phyloP scores from a whole-genome alignment of 2,113 vertebrate genomes.

The Sula dactylatra region DNA sequence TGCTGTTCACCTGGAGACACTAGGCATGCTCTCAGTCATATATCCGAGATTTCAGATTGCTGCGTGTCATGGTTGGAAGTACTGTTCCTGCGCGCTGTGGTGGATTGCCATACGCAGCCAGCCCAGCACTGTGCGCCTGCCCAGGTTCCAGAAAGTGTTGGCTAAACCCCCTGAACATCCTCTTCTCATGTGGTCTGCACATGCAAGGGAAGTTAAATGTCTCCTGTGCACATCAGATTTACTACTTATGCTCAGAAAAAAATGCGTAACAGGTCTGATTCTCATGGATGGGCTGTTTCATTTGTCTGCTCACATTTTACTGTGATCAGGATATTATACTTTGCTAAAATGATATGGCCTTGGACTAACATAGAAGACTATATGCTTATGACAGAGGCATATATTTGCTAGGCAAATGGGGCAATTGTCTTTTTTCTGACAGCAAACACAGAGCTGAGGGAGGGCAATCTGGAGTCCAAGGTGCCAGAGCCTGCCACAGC shows the following conservation, averaged over 20 bases:
- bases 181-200: neutral
- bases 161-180: neutral
- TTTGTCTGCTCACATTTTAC: neutral
- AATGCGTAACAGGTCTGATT: neutral
- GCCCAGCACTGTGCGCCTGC: neutral
- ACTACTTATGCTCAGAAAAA: neutral
- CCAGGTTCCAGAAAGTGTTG: neutral
- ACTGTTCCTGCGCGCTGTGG: accelerated
- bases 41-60: neutral
- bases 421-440: neutral
- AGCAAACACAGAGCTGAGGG: neutral
- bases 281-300: neutral
- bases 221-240: neutral
- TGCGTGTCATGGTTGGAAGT: neutral
- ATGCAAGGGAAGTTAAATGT: neutral
- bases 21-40: neutral
- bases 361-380: neutral
- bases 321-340: neutral
- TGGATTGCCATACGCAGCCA: neutral
- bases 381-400: neutral
- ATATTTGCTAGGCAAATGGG: neutral
- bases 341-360: neutral
- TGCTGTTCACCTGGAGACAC: neutral
- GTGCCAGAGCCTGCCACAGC: neutral
- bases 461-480: neutral